These are phyloP conservation scores for Bergia sp. DNA, from an alignment of 92 coral and sea anemone genomes.

Conservation along the genomic window DNA sequence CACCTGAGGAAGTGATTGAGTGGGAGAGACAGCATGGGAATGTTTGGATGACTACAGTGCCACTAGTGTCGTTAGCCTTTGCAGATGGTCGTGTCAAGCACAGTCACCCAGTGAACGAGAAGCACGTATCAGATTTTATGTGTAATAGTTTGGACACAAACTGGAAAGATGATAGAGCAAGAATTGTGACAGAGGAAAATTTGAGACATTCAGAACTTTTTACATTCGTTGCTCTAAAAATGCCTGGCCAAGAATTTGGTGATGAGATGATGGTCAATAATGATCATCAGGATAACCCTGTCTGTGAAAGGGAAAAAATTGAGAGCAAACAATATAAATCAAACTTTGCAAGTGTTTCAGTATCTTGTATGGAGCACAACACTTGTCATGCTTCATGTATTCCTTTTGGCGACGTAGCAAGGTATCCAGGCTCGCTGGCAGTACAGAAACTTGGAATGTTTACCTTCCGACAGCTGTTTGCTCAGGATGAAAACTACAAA, in stretches of 20 bases:
- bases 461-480: background rate
- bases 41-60: slow-evolving; percentile 18
- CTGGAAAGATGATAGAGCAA: background rate
- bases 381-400: background rate
- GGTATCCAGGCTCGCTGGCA: slow-evolving; percentile 1
- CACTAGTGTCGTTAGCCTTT: slow-evolving; percentile 10
- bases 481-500: slow-evolving; percentile 28
- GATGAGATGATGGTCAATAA: background rate
- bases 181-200: background rate
- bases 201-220: background rate
- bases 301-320: background rate
- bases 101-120: background rate
- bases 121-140: background rate
- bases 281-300: background rate
- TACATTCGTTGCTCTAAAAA: background rate
- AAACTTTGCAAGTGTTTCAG: background rate
- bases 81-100: background rate
- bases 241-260: background rate
- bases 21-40: slow-evolving; percentile 10
- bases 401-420: background rate
- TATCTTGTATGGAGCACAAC: background rate
- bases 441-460: slow-evolving; percentile 19
- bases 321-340: background rate
- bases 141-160: background rate
- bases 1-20: slow-evolving; percentile 6